Evolutionary conservation across 1,140 invertebrate genomes (phyloP).

Genomic region (Tribolium castaneum): DNA sequence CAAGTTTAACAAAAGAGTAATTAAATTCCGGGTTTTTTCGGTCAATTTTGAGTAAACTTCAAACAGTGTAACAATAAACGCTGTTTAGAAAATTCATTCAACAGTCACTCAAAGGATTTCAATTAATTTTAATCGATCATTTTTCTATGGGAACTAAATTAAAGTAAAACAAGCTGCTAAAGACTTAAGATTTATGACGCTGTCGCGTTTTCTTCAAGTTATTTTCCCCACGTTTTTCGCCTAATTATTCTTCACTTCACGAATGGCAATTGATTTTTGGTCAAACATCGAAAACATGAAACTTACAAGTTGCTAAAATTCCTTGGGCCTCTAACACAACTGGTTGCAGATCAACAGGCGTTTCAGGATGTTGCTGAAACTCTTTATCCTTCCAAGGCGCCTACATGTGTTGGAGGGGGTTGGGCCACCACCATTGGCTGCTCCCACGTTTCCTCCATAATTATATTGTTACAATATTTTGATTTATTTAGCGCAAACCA

Average conservation of each 20-base stretch:
- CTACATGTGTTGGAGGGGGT: constrained; percentile 37
- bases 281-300: background rate
- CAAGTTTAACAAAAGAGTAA: no score
- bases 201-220: background rate
- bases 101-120: background rate
- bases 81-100: background rate
- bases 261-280: no score
- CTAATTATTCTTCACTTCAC: no score
- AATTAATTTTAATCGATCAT: constrained; percentile 1
- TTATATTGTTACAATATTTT: constrained; percentile 9
- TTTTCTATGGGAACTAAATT: background rate
- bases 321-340: constrained; percentile 13
- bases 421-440: background rate
- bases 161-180: no score
- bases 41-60: no score
- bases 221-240: background rate
- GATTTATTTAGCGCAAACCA: constrained; percentile 3
- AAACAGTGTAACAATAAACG: background rate
- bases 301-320: constrained; percentile 1
- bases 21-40: no score
- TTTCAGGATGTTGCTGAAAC: constrained; percentile 30
- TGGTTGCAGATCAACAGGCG: constrained; percentile 43
- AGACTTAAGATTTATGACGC: background rate
- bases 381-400: constrained; percentile 41
- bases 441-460: constrained; percentile 18